A percentile compares a stretch with the other conserved stretches of the same genome.
phyloP scores from a whole-genome alignment of 2,888 invertebrate genomes.

The Nineta flava region DNA sequence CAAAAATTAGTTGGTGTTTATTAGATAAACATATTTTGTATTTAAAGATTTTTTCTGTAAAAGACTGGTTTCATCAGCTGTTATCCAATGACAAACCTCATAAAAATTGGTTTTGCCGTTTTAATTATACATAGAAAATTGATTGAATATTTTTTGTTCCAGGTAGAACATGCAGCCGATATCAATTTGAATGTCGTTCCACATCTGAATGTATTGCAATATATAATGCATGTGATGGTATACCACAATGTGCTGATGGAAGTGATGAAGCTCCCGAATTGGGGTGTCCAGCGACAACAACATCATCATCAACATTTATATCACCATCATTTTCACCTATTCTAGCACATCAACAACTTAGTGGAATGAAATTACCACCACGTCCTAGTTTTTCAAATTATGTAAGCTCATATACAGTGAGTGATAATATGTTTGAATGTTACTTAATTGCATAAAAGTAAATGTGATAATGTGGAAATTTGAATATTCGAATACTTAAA shows the following conservation, averaged over 20 bases:
- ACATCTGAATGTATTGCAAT: constrained; percentile 85
- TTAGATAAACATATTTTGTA: no score
- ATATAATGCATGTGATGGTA: constrained; percentile 90
- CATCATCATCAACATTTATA: constrained; percentile 24
- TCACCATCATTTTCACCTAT: constrained; percentile 18
- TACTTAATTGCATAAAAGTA: no score
- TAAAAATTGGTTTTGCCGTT: no score
- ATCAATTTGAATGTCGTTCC: constrained; percentile 75
- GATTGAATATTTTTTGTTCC: constrained; percentile 9
- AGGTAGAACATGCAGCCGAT: constrained; percentile 54
- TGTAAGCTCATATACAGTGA: neutral
- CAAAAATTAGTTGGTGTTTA: no score
- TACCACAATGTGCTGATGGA: constrained; percentile 80
- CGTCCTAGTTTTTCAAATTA: neutral
- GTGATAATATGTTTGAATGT: no score
- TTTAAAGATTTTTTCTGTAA: no score
- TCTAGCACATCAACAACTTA: constrained; percentile 10
- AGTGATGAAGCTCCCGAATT: constrained; percentile 83
- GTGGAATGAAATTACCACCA: neutral
- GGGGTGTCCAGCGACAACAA: constrained; percentile 44
- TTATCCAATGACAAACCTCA: no score
- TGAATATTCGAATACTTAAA: no score
- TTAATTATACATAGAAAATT: no score
- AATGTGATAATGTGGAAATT: no score
- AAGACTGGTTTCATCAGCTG: no score